Base-by-base conservation (phyloP, 2,113 vertebrate species). In the Seriola dumerili region DNA sequence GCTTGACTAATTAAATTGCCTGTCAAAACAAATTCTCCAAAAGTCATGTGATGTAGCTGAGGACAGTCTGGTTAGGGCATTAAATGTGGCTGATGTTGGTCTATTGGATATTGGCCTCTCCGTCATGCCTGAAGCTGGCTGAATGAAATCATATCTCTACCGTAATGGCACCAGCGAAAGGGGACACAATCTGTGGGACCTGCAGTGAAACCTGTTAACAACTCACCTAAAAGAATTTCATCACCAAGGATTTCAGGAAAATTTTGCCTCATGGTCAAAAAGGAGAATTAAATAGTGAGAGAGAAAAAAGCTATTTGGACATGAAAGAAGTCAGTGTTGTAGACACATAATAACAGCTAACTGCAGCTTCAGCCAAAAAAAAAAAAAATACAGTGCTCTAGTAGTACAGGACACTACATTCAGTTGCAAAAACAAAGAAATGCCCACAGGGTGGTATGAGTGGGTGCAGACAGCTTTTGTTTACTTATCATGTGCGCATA, bases 381-480 rank as follows among this genome's bases (percentile, higher is more conserved):
- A 40, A 40, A 42, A 42, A 80, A 85, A 77, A 58, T 72, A 19
- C 55, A 34, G 34, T 65, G 57, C 16, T 23, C 48, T n/a, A n/a
- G 61, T 16, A 70, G 70, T n/a, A 42, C 11, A 84, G 58, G 52
- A 81, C 57, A 70, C 57, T 25, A 46, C n/a, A 72, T 68, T 80
- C n/a, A 65, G 52, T 17, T 65, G 34, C 36, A 69, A 64, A 76
- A 82, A 68, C 79, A 78, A 34, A 68, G 40, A 66, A 40, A 74
- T 76, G 72, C 82, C 76, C 85, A 72, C 52, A 59, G 58, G 76
- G 55, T 25, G 19, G 46, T 44, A 57, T 71, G 62, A 83, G 76
- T 83, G 42, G 82, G 76, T 29, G 68, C 74, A 75, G 68, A 77
- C 77, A 68, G 78, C 74, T 78, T 78, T 85, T 89, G 88, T 94